Evolutionary conservation across 2,888 invertebrate genomes (phyloP).

Genomic region (Dicyrtomina minuta): DNA sequence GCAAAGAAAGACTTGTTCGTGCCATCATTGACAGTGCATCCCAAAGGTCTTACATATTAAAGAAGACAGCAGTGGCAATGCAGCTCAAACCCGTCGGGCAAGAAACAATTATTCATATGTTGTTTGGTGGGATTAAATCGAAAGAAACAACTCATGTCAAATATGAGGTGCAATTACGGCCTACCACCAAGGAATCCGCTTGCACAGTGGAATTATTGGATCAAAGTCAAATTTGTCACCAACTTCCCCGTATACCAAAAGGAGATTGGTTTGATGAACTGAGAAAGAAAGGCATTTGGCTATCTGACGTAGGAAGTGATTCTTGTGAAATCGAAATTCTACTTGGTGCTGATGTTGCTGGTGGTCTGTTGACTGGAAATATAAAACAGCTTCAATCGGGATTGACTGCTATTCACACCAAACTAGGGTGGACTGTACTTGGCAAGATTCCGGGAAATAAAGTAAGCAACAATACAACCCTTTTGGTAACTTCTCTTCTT

Average conservation of each 20-base stretch:
- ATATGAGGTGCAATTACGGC: neutral
- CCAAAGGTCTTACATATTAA: too few species aligned
- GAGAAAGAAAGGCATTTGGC: neutral
- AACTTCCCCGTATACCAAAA: neutral
- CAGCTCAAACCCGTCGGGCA: too few species aligned
- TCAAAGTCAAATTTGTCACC: conserved; percentile 10
- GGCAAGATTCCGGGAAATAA: neutral
- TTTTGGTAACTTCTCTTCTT: neutral
- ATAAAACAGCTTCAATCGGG: conserved; percentile 28
- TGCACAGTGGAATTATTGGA: too few species aligned
- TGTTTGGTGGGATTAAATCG: neutral
- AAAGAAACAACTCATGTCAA: neutral
- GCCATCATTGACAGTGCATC: too few species aligned
- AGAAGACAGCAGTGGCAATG: too few species aligned
- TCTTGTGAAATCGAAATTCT: conserved; percentile 33
- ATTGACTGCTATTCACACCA: conserved; percentile 36
- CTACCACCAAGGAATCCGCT: too few species aligned
- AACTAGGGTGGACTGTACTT: conserved; percentile 38
- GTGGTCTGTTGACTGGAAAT: conserved; percentile 33
- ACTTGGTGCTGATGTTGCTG: conserved; percentile 34
- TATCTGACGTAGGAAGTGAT: conserved; percentile 20
- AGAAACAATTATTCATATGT: neutral
- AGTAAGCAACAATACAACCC: too few species aligned
- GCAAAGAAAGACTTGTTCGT: too few species aligned
- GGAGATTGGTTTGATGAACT: conserved; percentile 26